Evolutionary conservation across 2,797 vertebrate genomes (phyloP), one percentile per base, ranked within the genome.

Genomic region (Phrynocephalus forsythii): DNA sequence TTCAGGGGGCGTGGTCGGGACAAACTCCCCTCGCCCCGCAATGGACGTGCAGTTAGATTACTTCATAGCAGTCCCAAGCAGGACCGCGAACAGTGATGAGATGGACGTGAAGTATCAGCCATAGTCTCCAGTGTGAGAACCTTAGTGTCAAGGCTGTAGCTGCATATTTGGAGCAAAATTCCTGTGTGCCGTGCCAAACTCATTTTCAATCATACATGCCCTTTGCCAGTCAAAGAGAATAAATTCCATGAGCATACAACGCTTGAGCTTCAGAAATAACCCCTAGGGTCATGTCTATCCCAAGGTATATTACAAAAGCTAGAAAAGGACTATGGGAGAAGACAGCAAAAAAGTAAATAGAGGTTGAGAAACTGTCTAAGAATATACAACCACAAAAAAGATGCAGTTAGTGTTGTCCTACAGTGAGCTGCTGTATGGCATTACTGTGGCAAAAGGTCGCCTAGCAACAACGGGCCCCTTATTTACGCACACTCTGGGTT

Each of bases 381-480:
- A 63, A 63, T 18, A 63, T 5, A 15, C 76, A 77, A 88, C 28
- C 66, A 79, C 75, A 76, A 44, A 82, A 81, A 85, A 68, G 71
- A 84, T 18, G 63, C 75, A 24, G 67, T 63, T 67, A 75, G 11
- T 85, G 38, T 87, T 85, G 52, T 67, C 78, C 88, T 87, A 30
- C 86, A 91, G 56, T 82, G 79, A 94, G 91, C 89, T 90, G 94
- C 93, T 87, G 82, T 91, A 83, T 91, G 89, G 75, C 89, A 86
- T 86, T 92, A 91, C 90, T 86, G 44, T 33, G 60, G 26, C 78
- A 66, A 38, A 68, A 75, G 9, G 93, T 94, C 79, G 75, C 95
- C 88, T 91, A 92, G 96, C 94, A 96, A 97, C 96, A 86, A 52
- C 22, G 84, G 92, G 76, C 86, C 44, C 94, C 93, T 93, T 88